Evolutionary conservation across 2,113 vertebrate genomes (phyloP).

Genomic region (Rhinolophus sinicus): DNA sequence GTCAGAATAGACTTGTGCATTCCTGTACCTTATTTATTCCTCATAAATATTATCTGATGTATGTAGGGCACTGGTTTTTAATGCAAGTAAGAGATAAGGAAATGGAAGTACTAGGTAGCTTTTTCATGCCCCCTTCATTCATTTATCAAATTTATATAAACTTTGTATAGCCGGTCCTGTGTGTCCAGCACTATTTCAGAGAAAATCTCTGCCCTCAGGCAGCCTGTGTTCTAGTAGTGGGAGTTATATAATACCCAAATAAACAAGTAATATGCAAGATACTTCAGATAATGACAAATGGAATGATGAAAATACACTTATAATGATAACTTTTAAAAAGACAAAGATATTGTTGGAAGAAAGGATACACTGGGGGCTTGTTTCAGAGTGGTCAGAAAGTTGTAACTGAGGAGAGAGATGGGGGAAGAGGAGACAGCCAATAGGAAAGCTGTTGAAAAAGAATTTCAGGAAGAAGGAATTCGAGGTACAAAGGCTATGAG

Average conservation of each 20-base stretch:
- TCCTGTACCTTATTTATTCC: not conserved
- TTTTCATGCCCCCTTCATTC: not conserved
- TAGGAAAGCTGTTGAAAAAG: not conserved
- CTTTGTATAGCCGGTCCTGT: not conserved
- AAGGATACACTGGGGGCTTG: not conserved
- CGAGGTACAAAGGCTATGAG: not conserved
- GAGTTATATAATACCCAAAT: not conserved
- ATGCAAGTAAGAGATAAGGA: not conserved
- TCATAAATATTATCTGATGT: not conserved
- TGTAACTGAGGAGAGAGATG: not conserved
- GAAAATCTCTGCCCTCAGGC: not conserved
- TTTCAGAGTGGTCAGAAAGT: not conserved
- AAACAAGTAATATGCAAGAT: not conserved
- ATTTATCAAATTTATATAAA: not conserved
- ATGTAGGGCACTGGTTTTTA: not conserved
- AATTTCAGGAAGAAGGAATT: not conserved
- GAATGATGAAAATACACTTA: not conserved
- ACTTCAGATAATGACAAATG: not conserved
- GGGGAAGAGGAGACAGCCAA: not conserved
- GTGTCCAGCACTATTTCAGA: not conserved
- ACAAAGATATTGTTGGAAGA: not conserved
- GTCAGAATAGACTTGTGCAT: not conserved
- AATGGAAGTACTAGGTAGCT: not conserved
- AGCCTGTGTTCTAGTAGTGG: not conserved
- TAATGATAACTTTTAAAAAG: not conserved